Evolutionary conservation across 2,113 vertebrate species (phyloP), one percentile per base, ranked within the genome.

Genomic region (Myiozetetes cayanensis): DNA sequence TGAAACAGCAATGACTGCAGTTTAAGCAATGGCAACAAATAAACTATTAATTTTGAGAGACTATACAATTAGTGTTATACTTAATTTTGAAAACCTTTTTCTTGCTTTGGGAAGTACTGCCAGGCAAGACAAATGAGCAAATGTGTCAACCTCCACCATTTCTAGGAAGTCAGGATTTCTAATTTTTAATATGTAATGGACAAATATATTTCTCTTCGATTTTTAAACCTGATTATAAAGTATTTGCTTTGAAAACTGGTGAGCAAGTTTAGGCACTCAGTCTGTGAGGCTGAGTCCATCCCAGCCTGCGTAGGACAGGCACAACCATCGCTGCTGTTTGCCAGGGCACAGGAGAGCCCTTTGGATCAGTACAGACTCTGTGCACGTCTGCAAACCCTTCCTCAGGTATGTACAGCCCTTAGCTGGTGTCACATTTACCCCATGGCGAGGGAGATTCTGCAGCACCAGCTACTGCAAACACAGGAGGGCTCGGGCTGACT

Each of bases 401-500:
- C 58, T 61, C 30, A 14, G 27, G 56, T 4, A 4, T 1, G 7
- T 1, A 19, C 27, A 33, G 12, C 31, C 12, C 19, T n/a, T 14
- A 19, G 46, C 53, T 24, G 17, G 10, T 13, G 17, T 8, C 52
- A 12, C n/a, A 2, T 20, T 10, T 12, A 37, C 8, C 12, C 46
- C 66, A 0, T 0, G 28, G 47, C 56, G 27, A 10, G 22, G 44
- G 16, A n/a, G 52, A 8, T 6, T 4, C 62, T 18, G 37, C 9
- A 58, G 35, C 59, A 21, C 24, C 17, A 31, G 27, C 7, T 1
- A 1, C 10, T 1, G 49, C 8, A 3, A 46, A 9, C 47, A 4
- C 30, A 0, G 28, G 12, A 2, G 14, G 1, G 8, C 16, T 28
- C 11, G 1, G 35, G 30, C 9, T 5, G 58, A 43, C 27, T 2